These are phyloP conservation scores for Erebia aethiops DNA, from an alignment of 2,888 invertebrate genomes.

Conservation along the genomic window DNA sequence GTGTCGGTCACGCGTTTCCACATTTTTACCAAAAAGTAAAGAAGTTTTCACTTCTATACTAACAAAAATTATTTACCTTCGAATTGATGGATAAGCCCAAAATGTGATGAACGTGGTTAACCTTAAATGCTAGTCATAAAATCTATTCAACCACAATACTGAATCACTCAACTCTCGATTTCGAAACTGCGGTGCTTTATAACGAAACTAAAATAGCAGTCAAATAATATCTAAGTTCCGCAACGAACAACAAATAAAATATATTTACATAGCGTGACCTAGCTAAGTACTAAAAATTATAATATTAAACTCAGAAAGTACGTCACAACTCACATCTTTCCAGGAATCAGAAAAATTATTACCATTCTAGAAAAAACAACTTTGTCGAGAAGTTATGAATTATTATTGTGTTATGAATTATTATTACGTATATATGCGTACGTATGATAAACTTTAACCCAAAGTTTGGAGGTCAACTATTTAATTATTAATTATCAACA, in stretches of 20 bases:
- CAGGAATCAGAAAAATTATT: not conserved
- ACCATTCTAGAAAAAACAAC: not conserved
- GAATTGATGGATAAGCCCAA: slow-evolving; percentile 14
- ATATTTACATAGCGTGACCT: too few species aligned
- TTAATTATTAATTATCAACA: not conserved
- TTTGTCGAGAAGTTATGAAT: not conserved
- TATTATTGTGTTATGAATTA: not conserved
- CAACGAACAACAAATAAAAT: not conserved
- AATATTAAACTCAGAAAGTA: not conserved
- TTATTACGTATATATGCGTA: not conserved
- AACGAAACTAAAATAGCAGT: too few species aligned
- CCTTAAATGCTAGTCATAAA: slow-evolving; percentile 40
- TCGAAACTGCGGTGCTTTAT: slow-evolving; percentile 25
- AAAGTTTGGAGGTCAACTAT: not conserved
- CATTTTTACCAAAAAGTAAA: too few species aligned
- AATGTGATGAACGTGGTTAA: slow-evolving; percentile 29
- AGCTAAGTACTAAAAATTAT: not conserved
- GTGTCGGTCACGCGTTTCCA: too few species aligned
- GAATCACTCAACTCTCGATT: slow-evolving; percentile 49
- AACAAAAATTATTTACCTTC: not conserved
- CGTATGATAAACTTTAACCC: not conserved
- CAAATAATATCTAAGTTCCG: not conserved
- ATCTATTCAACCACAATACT: slow-evolving; percentile 58
- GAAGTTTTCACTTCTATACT: too few species aligned
- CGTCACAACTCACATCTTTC: not conserved